These are phyloP conservation scores for Toxostoma redivivum DNA, from an alignment of 2,113 vertebrate species.

Conservation along the genomic window DNA sequence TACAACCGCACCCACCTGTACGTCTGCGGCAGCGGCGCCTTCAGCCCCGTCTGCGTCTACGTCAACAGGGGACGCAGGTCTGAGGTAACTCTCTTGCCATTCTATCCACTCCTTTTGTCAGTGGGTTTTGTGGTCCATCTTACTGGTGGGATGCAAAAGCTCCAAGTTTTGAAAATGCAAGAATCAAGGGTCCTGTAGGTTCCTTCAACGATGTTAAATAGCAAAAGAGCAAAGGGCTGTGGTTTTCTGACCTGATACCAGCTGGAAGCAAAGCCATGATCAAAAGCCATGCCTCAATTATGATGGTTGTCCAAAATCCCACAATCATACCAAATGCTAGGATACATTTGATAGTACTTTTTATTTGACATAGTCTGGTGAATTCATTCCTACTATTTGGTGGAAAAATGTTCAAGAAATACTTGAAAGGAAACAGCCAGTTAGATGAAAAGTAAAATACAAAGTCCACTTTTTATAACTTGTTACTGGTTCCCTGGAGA, in stretches of 20 bases:
- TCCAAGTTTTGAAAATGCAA: not conserved
- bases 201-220: fast-evolving
- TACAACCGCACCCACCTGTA: constrained; percentile 95
- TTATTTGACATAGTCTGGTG: not conserved
- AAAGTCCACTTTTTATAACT: not conserved
- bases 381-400: not conserved
- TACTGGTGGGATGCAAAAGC: not conserved
- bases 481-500: not conserved
- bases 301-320: not conserved
- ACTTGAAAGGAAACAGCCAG: not conserved
- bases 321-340: not conserved
- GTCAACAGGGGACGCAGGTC: constrained; percentile 92
- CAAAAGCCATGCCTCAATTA: not conserved
- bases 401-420: not conserved
- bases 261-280: not conserved
- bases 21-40: constrained; percentile 94
- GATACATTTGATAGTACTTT: not conserved
- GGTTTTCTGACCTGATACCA: not conserved
- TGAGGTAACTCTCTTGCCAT: constrained; percentile 73
- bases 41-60: constrained; percentile 91
- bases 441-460: not conserved
- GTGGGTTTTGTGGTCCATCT: not conserved
- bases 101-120: not conserved
- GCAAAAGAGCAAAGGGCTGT: not conserved
- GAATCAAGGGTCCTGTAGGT: fast-evolving